Evolutionary conservation across 2,797 vertebrate genomes (phyloP), one percentile per base, ranked within the genome.

Genomic region (Gymnoscopelus microlampas): DNA sequence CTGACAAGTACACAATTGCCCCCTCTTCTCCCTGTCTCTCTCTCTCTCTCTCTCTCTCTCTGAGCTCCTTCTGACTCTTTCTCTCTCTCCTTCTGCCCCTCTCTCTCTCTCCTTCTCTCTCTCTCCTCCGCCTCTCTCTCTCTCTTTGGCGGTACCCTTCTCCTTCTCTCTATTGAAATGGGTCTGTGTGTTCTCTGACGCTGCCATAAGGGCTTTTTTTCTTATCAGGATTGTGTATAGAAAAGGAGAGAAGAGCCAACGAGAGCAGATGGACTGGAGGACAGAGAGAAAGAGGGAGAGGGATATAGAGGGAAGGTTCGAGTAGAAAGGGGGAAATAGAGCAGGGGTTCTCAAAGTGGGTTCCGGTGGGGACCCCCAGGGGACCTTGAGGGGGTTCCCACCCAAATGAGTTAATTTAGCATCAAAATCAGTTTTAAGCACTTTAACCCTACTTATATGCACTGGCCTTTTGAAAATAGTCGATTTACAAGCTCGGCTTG

Each of bases 1-100:
- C 80, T 87, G 91, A 91, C 90, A 92, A 85, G 75, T 81, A 88
- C 83, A 90, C 91, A 91, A 92, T 89, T 82, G 63, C 81, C 77
- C 61, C 75, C 78, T 79, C 83, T 77, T 83, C 70, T 79, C 66
- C 39, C 71, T 56, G 73, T 82, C 79, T 74, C 74, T 76, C 68
- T 72, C 73, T 71, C 70, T 74, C 74, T 76, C 68, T 72, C 73
- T 71, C 70, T 53, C 23, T 26, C n/a, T 13, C 47, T 35, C 13
- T n/a, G 32, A 35, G 32, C 35, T 11, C 35, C 15, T 35, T 60
- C 59, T 15, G 44, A 15, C 32, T 49, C 70, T 75, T 26, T 19
- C 54, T 60, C 60, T 60, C 44, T 47, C 71, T 88, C 64, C 26
- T 8, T 68, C 55, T 47, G 11, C 61, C 19, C 39, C 15, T 56